A percentile compares a stretch with the other conserved stretches of the same genome.
Evolutionary conservation across 2,797 vertebrate genomes (phyloP).

Genomic region (Chiroxiphia lanceolata): DNA sequence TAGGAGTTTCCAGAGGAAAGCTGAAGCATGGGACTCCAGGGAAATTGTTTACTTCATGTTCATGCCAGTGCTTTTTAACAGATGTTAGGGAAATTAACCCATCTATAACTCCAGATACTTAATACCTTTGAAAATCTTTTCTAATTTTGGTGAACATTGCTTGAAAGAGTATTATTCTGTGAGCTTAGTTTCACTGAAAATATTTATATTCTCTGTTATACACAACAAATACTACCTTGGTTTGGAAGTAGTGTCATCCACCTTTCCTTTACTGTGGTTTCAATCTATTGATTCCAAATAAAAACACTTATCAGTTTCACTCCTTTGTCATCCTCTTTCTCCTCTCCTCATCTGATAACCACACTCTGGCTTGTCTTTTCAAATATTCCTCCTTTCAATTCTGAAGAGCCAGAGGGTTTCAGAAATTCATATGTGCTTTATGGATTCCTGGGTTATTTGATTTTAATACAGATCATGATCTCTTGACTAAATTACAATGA

Average conservation of each 20-base stretch:
- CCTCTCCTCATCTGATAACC: background rate
- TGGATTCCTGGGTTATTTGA: background rate
- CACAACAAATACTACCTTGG: background rate
- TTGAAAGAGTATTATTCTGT: background rate
- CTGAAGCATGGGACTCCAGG: background rate
- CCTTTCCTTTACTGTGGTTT: background rate
- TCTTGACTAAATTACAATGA: conserved; percentile 16
- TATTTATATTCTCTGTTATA: background rate
- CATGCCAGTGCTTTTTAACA: background rate
- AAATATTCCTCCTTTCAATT: background rate
- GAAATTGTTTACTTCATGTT: background rate
- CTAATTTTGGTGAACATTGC: background rate
- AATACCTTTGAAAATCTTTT: background rate
- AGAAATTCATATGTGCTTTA: background rate
- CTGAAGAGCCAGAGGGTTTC: background rate
- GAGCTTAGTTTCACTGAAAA: background rate
- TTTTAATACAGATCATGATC: background rate
- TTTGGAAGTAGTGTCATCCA: background rate
- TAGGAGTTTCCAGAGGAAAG: background rate
- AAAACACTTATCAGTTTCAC: background rate
- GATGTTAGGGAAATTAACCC: background rate
- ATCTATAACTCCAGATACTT: background rate
- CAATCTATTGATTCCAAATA: background rate
- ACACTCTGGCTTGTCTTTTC: background rate
- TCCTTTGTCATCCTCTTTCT: background rate